These are phyloP conservation scores for Poecilus cupreus DNA, from an alignment of 2,888 invertebrate species.

Conservation along the genomic window DNA sequence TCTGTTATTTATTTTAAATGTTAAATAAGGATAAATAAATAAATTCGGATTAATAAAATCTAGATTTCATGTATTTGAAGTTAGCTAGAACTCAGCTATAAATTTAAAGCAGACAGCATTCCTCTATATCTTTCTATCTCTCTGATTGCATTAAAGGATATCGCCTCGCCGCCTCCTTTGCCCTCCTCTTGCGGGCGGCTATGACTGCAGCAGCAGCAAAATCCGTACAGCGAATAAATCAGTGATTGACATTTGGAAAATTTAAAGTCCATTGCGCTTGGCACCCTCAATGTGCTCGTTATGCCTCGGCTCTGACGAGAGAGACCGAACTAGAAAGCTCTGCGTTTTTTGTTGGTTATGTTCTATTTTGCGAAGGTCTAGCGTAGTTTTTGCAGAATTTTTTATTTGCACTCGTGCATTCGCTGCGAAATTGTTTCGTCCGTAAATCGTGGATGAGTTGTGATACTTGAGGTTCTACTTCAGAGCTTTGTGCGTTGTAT, in stretches of 20 bases:
- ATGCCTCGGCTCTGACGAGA: neutral
- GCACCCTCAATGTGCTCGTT: slow-evolving; percentile 39
- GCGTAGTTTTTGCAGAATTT: neutral
- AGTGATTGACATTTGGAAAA: slow-evolving; percentile 57
- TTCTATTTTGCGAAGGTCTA: neutral
- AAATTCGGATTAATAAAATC: too few relatives aligned
- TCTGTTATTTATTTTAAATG: too few relatives aligned
- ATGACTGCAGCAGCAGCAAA: slow-evolving; percentile 12
- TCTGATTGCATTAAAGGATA: neutral
- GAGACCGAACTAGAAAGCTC: neutral
- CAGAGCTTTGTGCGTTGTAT: neutral
- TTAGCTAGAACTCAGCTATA: too few relatives aligned
- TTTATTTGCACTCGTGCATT: slow-evolving; percentile 28
- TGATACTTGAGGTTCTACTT: neutral
- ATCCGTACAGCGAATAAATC: slow-evolving; percentile 46
- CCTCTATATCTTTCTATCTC: neutral
- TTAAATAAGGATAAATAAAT: too few relatives aligned
- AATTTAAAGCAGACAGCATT: too few relatives aligned
- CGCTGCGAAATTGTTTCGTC: slow-evolving; percentile 25
- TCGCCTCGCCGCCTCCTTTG: neutral
- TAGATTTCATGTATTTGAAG: too few relatives aligned
- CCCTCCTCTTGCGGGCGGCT: neutral
- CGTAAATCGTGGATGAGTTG: slow-evolving; percentile 24
- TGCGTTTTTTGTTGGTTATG: slow-evolving; percentile 11
- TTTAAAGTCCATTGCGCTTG: slow-evolving; percentile 54